These are phyloP conservation scores for Denticeps clupeoides DNA, from an alignment of 2,797 vertebrate genomes.

Conservation along the genomic window DNA sequence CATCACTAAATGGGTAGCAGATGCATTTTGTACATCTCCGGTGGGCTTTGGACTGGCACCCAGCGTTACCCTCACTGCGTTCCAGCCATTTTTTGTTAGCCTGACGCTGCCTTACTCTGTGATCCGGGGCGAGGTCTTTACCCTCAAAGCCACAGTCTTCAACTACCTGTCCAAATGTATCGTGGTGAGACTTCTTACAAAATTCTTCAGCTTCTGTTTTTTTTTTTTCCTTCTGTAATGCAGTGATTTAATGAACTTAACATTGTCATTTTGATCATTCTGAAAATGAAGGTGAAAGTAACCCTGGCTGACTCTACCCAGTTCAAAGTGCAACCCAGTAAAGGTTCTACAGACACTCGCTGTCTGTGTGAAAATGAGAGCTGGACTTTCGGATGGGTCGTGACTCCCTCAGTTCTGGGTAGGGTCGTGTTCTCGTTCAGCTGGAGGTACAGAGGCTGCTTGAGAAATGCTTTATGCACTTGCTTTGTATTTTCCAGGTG, in stretches of 20 bases:
- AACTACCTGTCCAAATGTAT: constrained; percentile 59
- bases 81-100: constrained; percentile 70
- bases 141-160: constrained; percentile 56
- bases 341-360: constrained; percentile 28
- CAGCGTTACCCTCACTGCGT: constrained; percentile 45
- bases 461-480: neutral
- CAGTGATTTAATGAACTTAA: neutral
- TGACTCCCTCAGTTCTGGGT: constrained; percentile 42
- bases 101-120: constrained; percentile 63
- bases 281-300: constrained; percentile 37
- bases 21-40: constrained; percentile 30
- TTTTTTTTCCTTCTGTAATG: no score
- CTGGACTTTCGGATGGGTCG: constrained; percentile 44
- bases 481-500: constrained; percentile 36
- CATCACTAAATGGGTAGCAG: constrained; percentile 25
- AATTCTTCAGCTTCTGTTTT: no score
- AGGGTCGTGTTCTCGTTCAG: neutral
- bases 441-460: neutral
- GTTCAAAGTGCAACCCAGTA: constrained; percentile 36
- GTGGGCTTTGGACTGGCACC: constrained; percentile 61
- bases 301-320: constrained; percentile 27
- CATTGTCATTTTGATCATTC: neutral
- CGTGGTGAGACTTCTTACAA: constrained; percentile 44
- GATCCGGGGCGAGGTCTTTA: constrained; percentile 61
- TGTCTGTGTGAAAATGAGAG: constrained; percentile 46